Evolutionary conservation across 2,888 invertebrate species (phyloP).

Genomic region (Melitaea athalia): DNA sequence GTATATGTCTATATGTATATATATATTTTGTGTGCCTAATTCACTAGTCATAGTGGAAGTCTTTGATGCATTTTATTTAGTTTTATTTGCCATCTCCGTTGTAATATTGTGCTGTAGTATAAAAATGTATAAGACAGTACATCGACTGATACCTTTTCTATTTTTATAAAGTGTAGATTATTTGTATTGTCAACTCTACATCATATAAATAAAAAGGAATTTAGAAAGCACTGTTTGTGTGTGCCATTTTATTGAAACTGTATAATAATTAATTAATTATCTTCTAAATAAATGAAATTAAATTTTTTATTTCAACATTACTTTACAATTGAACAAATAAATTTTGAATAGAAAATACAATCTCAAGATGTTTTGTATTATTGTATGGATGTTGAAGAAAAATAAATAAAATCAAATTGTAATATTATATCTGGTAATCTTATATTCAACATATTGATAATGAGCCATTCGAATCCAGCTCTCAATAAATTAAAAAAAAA

Average conservation of each 20-base stretch:
- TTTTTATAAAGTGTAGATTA: constrained; percentile 33
- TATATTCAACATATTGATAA: too few relatives aligned
- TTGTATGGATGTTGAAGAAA: background rate
- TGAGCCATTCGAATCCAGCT: too few relatives aligned
- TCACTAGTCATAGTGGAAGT: constrained; percentile 17
- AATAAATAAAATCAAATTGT: background rate
- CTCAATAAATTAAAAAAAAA: too few relatives aligned
- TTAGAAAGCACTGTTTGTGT: constrained; percentile 12
- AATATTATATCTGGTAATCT: background rate
- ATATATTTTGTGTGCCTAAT: constrained; percentile 21
- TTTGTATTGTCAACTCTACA: constrained; percentile 9
- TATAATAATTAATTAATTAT: background rate
- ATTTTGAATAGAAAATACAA: background rate
- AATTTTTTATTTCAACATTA: background rate
- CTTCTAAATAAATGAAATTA: background rate
- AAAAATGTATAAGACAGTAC: constrained; percentile 14
- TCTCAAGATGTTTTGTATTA: background rate
- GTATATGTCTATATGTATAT: too few relatives aligned
- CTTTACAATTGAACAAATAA: background rate
- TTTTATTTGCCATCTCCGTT: constrained; percentile 12
- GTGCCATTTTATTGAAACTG: constrained; percentile 9
- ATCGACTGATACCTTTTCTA: constrained; percentile 36
- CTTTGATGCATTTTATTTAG: constrained; percentile 14
- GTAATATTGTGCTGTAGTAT: constrained; percentile 13
- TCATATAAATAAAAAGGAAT: background rate